Percentiles rank a stretch among this genome's conserved stretches.
phyloP scores from a whole-genome alignment of 1,140 invertebrate genomes.

The Aphis craccivora region DNA sequence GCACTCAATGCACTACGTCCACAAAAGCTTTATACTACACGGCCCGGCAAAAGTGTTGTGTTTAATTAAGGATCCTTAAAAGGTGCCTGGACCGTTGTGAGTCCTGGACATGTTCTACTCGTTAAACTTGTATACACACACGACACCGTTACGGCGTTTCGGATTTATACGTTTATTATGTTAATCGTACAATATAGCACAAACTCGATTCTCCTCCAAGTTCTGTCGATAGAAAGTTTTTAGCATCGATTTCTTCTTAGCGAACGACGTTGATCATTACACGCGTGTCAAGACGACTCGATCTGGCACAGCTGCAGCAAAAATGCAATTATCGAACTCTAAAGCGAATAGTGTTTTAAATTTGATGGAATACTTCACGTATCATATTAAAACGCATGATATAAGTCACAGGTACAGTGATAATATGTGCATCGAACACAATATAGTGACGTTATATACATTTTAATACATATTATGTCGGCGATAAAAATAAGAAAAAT shows the following conservation, averaged over 20 bases:
- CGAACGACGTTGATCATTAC: too few relatives aligned
- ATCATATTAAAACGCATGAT: too few relatives aligned
- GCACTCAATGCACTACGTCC: background rate
- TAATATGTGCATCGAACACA: too few relatives aligned
- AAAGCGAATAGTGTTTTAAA: background rate
- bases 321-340: background rate
- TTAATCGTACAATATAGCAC: background rate
- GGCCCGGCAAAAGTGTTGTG: background rate
- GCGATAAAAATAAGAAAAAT: background rate
- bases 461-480: background rate
- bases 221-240: too few relatives aligned
- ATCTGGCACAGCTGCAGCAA: too few relatives aligned
- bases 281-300: too few relatives aligned
- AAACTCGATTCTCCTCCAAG: too few relatives aligned
- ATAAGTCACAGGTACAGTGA: background rate
- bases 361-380: background rate
- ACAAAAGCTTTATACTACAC: background rate
- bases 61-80: constrained; percentile 8
- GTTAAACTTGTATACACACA: background rate
- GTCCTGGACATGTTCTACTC: background rate
- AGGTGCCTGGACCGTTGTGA: background rate
- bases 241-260: background rate
- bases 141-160: too few relatives aligned
- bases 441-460: too few relatives aligned
- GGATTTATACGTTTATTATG: background rate